Conservation (phyloP, 2,113 vertebrate species). For the Megalops atlanticus region DNA sequence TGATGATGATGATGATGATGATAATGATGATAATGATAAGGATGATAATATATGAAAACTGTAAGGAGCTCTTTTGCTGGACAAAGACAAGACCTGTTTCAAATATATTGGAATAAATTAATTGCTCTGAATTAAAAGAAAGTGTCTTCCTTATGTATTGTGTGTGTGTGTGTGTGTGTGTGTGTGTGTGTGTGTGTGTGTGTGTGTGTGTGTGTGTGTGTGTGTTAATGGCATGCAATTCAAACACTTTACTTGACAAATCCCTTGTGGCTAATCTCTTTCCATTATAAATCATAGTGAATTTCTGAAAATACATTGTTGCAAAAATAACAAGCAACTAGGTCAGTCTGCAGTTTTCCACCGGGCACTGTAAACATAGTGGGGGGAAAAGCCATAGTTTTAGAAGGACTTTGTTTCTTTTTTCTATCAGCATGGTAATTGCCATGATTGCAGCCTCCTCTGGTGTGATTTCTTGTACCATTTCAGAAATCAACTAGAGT, state of each 20-base stretch:
- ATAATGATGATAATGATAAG: slow-evolving; percentile 46
- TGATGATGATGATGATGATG: slow-evolving; percentile 36
- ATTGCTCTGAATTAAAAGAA: slow-evolving; percentile 32
- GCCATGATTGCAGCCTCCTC: background rate
- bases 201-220: slow-evolving; percentile 13
- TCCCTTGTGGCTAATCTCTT: background rate
- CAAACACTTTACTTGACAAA: background rate
- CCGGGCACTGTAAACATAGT: background rate
- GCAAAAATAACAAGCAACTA: background rate
- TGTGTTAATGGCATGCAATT: background rate
- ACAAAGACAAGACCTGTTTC: slow-evolving; percentile 63
- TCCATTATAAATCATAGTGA: background rate
- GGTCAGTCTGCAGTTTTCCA: background rate
- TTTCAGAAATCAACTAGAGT: background rate
- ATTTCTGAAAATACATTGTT: too few relatives aligned
- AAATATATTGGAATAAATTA: slow-evolving; percentile 68
- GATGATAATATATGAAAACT: slow-evolving; percentile 40
- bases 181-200: slow-evolving; percentile 12
- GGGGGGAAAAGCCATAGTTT: background rate
- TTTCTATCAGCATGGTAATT: too few relatives aligned
- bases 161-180: slow-evolving; percentile 14
- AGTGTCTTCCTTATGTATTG: slow-evolving; percentile 27
- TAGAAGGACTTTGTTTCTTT: too few relatives aligned
- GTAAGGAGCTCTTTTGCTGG: slow-evolving; percentile 71
- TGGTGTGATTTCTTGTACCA: background rate